Conservation (phyloP, 2,888 invertebrate genomes). For the Serripes groenlandicus region DNA sequence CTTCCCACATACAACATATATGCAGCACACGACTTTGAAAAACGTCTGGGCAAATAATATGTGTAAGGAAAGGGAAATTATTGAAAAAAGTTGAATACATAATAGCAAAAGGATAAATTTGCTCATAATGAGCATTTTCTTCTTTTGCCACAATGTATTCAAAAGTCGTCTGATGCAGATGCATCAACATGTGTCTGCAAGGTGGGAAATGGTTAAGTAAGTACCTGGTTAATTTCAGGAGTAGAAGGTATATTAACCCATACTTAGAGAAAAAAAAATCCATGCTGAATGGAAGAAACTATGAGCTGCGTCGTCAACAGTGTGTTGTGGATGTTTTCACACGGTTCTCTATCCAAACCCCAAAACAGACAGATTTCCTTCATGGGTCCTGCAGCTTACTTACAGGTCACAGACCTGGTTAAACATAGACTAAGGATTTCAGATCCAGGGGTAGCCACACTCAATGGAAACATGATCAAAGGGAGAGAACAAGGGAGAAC, state of each 20-base stretch:
- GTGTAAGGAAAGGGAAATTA: too few species aligned
- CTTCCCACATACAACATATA: too few species aligned
- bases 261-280: slow-evolving; percentile 13
- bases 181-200: too few species aligned
- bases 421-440: slow-evolving; percentile 91
- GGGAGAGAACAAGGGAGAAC: slow-evolving; percentile 96
- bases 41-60: too few species aligned
- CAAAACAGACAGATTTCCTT: slow-evolving; percentile 88
- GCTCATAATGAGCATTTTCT: too few species aligned
- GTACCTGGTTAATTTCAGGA: slow-evolving; percentile 31
- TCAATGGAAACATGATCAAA: slow-evolving; percentile 94
- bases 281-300: slow-evolving; percentile 54
- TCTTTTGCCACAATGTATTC: too few species aligned
- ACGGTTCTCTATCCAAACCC: slow-evolving; percentile 95
- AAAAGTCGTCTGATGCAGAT: too few species aligned
- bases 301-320: slow-evolving; percentile 90
- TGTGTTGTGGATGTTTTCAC: slow-evolving; percentile 97
- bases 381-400: slow-evolving; percentile 95
- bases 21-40: too few species aligned
- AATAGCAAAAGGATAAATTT: too few species aligned
- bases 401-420: slow-evolving; percentile 96
- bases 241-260: slow-evolving; percentile 34
- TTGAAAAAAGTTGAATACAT: too few species aligned
- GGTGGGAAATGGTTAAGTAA: too few species aligned
- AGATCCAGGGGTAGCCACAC: slow-evolving; percentile 87